These are phyloP conservation scores for Takifugu ocellatus DNA, from an alignment of 2,797 vertebrate genomes.

Conservation along the genomic window DNA sequence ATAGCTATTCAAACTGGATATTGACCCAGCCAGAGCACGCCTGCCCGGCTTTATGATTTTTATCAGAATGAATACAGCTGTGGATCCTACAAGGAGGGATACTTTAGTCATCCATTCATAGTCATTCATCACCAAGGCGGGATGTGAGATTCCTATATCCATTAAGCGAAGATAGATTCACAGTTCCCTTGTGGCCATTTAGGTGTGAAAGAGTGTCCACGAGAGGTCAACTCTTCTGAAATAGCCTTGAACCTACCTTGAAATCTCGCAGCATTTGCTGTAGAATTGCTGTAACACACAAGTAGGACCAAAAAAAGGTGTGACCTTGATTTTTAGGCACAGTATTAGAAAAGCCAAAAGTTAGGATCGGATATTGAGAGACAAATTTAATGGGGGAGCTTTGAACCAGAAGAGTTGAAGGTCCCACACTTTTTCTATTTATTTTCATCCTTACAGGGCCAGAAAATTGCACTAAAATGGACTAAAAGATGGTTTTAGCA, in stretches of 20 bases:
- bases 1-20: slow-evolving; percentile 70
- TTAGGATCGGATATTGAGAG: not conserved
- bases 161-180: slow-evolving; percentile 73
- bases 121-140: slow-evolving; percentile 71
- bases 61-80: slow-evolving; percentile 69
- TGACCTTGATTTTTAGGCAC: not conserved
- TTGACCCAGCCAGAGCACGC: slow-evolving; percentile 68
- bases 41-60: slow-evolving; percentile 67
- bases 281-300: slow-evolving; percentile 27
- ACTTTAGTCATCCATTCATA: slow-evolving; percentile 65
- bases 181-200: slow-evolving; percentile 66
- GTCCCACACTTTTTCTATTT: slow-evolving; percentile 1
- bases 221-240: slow-evolving; percentile 60
- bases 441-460: slow-evolving; percentile 1
- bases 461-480: not conserved
- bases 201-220: slow-evolving; percentile 60
- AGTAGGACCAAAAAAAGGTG: slow-evolving; percentile 14
- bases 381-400: not conserved
- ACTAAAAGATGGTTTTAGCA: slow-evolving; percentile 3
- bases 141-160: slow-evolving; percentile 70
- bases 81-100: slow-evolving; percentile 59
- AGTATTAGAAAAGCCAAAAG: too few species aligned
- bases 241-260: slow-evolving; percentile 74
- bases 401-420: slow-evolving; percentile 1
- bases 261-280: slow-evolving; percentile 49